Base-by-base conservation (phyloP, 2,113 vertebrate genomes). In the Xerus inauris region DNA sequence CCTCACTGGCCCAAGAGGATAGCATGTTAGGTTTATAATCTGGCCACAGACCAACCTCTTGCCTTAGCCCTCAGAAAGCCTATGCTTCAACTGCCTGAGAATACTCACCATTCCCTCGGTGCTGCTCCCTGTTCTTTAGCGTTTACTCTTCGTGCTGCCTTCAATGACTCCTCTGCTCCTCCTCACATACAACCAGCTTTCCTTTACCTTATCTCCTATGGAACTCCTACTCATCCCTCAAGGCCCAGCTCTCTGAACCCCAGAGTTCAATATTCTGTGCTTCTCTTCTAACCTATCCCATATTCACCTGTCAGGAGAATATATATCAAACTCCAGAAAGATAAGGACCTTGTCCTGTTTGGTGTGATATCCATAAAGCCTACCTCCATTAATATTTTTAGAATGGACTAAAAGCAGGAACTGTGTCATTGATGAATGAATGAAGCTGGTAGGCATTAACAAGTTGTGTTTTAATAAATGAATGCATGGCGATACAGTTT, bases 401-500 rank as follows among this genome's bases (percentile, higher is more conserved):
- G 16, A 64, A 42, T 67, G 67, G 86, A 72, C 82, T 64, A 69
- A 93, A 97, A 97, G 79, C n/a, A 96, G 69, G 30, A 86, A 54
- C 24, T 54, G 40, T 26, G 30, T 54, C 32, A 75, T 17, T 54
- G 14, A 1, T 72, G 47, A 77, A 69, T 93, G 72, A 94, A 88
- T 32, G 16, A 93, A 88, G 11, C 42, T 62, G 14, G 88, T 87
- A 80, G 1, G 71, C 87, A 51, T 87, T 93, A 93, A 95, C 47
- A 89, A 87, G 92, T 24, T 71, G 49, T 89, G 22, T 89, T 96
- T 73, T 0, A 3, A 96, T 5, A 4, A 96, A 62, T 64, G 30
- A 93, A 47, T 91, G 45, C 85, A 79, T 40, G 12, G 26, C 32
- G 77, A 73, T 54, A 19, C 45, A 49, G 91, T 94, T 75, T 54